phyloP scores from a whole-genome alignment of 2,113 vertebrate species.

The Pagrus major region DNA sequence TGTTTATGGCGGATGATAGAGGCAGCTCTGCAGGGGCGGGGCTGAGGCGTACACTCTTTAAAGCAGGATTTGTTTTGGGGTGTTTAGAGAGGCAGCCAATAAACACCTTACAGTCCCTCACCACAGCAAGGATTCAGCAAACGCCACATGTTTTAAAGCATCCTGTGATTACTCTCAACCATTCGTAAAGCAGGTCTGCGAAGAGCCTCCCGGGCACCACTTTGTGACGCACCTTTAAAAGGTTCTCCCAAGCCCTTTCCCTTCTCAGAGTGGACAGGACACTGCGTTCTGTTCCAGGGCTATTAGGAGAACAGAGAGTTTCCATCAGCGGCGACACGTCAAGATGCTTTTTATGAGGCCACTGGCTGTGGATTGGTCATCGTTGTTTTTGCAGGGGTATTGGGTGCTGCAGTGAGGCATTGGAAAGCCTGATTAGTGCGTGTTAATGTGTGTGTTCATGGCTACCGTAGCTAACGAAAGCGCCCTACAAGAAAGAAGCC shows the following conservation, averaged over 20 bases:
- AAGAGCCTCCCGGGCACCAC: background rate
- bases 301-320: conserved; percentile 67
- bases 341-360: conserved; percentile 65
- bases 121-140: background rate
- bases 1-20: conserved; percentile 68
- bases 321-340: conserved; percentile 72
- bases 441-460: conserved; percentile 4
- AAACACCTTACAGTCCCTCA: background rate
- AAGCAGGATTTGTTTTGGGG: conserved; percentile 18
- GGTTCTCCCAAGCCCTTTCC: background rate
- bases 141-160: background rate
- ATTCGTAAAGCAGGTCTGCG: background rate
- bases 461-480: background rate
- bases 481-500: background rate
- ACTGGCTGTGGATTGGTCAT: conserved; percentile 62
- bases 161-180: background rate
- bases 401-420: conserved; percentile 55
- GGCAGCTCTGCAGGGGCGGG: conserved; percentile 48
- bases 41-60: background rate
- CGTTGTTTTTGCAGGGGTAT: conserved; percentile 59
- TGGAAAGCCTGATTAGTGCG: conserved; percentile 59
- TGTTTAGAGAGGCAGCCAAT: conserved; percentile 27
- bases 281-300: conserved; percentile 49
- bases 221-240: conserved; percentile 25
- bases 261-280: conserved; percentile 47